These are phyloP conservation scores for Oreochromis aureus DNA, from an alignment of 2,113 vertebrate genomes.

Conservation along the genomic window DNA sequence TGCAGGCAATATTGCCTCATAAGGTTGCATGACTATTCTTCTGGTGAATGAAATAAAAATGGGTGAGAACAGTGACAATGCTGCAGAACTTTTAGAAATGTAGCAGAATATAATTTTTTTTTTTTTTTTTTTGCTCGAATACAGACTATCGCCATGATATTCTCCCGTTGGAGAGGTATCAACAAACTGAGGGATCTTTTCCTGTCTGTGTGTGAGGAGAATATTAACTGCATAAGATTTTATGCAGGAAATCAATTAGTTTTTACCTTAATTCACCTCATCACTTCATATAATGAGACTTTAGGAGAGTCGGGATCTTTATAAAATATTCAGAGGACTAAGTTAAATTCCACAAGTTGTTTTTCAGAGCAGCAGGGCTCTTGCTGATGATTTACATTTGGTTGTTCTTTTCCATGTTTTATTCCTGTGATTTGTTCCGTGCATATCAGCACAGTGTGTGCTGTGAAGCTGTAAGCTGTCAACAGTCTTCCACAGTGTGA, in stretches of 20 bases:
- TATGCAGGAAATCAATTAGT: neutral
- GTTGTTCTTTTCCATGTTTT: neutral
- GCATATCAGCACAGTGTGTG: neutral
- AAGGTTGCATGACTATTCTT: constrained; percentile 20
- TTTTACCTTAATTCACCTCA: neutral
- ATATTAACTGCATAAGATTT: neutral
- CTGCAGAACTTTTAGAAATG: constrained; percentile 6
- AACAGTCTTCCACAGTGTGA: neutral
- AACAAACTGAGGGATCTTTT: neutral
- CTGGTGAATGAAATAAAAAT: constrained; percentile 29
- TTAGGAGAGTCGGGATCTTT: neutral
- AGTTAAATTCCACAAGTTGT: neutral
- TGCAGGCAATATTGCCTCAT: constrained; percentile 38
- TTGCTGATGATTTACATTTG: neutral
- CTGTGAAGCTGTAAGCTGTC: neutral
- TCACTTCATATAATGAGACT: neutral
- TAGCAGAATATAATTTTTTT: neutral
- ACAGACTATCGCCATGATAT: neutral
- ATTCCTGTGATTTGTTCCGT: neutral
- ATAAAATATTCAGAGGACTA: neutral
- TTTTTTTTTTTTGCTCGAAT: neutral
- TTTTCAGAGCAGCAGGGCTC: neutral
- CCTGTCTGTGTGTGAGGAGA: neutral
- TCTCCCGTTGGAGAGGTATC: neutral
- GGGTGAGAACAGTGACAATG: constrained; percentile 8